These are phyloP conservation scores for Sphaerodactylus townsendi DNA, from an alignment of 2,113 vertebrate genomes.

Conservation along the genomic window DNA sequence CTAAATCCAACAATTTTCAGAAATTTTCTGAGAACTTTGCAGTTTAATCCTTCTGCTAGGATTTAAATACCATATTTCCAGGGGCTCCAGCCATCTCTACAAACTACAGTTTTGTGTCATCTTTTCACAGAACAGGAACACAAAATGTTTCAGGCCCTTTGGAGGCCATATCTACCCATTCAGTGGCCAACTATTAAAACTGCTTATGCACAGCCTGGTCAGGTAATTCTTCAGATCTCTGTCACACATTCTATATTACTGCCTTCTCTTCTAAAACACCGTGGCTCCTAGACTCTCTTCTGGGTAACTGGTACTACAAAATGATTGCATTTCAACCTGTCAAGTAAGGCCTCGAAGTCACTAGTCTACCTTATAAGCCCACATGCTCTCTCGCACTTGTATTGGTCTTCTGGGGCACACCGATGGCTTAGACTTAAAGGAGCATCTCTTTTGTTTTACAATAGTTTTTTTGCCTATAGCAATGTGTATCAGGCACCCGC, in stretches of 20 bases:
- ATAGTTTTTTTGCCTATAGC: not conserved
- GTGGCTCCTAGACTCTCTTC: not conserved
- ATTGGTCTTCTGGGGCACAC: not conserved
- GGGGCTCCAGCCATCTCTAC: not conserved
- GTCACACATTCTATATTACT: not conserved
- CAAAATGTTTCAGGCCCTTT: not conserved
- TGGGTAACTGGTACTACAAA: not conserved
- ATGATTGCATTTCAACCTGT: not conserved
- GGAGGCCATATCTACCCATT: not conserved
- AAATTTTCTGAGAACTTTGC: not conserved
- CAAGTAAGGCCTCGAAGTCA: not conserved
- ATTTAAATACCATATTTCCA: not conserved
- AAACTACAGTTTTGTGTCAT: not conserved
- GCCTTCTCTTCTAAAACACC: not conserved
- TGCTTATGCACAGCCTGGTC: not conserved
- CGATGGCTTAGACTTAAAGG: not conserved
- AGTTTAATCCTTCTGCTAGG: not conserved
- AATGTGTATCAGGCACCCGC: not conserved
- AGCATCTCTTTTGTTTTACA: not conserved
- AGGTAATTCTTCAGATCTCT: not conserved
- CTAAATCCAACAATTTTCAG: fast-evolving
- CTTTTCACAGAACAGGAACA: not conserved
- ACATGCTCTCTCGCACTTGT: not conserved
- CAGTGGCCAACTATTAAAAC: not conserved
- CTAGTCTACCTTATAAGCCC: not conserved